Percentiles rank a stretch among this genome's conserved stretches.
Conservation (phyloP, 1,140 invertebrate species). For the Samia ricini region DNA sequence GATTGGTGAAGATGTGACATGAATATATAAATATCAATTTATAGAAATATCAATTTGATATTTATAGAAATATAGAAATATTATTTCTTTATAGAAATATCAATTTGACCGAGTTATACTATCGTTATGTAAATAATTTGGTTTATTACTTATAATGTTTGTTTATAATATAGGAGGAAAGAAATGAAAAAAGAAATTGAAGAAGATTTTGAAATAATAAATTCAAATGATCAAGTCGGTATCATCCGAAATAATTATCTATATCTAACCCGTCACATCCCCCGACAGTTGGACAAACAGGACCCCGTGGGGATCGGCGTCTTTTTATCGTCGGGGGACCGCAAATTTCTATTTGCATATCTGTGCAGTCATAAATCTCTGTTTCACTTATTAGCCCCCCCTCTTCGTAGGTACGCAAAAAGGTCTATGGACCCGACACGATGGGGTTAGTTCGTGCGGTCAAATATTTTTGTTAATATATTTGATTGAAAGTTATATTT, state of each 20-base stretch:
- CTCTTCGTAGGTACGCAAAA: slow-evolving; percentile 18
- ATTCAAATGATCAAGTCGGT: slow-evolving; percentile 12
- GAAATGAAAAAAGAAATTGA: slow-evolving; percentile 1
- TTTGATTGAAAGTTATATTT: too few species aligned
- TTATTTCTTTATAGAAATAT: too few species aligned
- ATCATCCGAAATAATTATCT: slow-evolving; percentile 54
- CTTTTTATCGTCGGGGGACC: slow-evolving; percentile 72
- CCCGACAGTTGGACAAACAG: slow-evolving; percentile 66
- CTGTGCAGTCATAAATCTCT: slow-evolving; percentile 72
- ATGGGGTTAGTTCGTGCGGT: slow-evolving; percentile 14
- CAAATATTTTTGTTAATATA: not conserved
- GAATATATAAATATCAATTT: too few species aligned
- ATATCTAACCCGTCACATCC: slow-evolving; percentile 45
- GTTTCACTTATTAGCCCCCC: slow-evolving; percentile 73
- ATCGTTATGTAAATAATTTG: too few species aligned
- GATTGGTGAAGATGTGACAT: too few species aligned
- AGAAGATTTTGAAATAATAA: not conserved
- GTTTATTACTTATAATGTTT: too few species aligned
- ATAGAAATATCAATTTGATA: too few species aligned
- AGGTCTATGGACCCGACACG: slow-evolving; percentile 41
- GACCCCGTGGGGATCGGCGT: slow-evolving; percentile 49
- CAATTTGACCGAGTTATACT: too few species aligned
- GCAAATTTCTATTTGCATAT: slow-evolving; percentile 77
- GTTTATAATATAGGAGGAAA: not conserved
- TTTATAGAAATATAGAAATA: too few species aligned